A percentile compares a stretch with the other conserved stretches of the same genome.
phyloP scores from a whole-genome alignment of 2,888 invertebrate species.

The Sisyra nigra region DNA sequence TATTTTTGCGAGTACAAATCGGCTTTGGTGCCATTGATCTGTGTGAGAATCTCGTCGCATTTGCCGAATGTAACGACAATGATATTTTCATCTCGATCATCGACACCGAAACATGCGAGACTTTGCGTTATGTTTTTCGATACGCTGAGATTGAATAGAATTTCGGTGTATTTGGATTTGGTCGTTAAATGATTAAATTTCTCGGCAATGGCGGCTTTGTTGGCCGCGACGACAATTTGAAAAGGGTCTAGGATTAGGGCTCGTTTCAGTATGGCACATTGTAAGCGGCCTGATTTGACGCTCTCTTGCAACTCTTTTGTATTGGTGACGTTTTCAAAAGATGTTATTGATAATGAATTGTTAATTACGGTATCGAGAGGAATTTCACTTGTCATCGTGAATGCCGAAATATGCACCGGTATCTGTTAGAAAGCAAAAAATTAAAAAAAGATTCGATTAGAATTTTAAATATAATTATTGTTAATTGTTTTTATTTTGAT shows the following conservation, averaged over 20 bases:
- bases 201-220: conserved; percentile 40
- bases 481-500: too few species aligned
- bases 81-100: conserved; percentile 29
- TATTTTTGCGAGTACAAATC: conserved; percentile 31
- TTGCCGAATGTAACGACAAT: conserved; percentile 28
- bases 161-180: conserved; percentile 43
- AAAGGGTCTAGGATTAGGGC: conserved; percentile 40
- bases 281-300: conserved; percentile 35
- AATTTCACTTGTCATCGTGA: too few species aligned
- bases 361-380: too few species aligned
- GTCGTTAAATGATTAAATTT: conserved; percentile 36
- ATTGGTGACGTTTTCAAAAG: conserved; percentile 40
- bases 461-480: too few species aligned
- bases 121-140: conserved; percentile 55
- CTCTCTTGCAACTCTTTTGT: conserved; percentile 33
- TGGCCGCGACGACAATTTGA: conserved; percentile 47
- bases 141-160: conserved; percentile 48
- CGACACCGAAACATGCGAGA: conserved; percentile 44
- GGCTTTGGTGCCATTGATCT: conserved; percentile 36
- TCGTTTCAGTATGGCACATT: conserved; percentile 46
- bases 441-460: too few species aligned
- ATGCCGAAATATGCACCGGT: too few species aligned
- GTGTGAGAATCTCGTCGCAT: conserved; percentile 23
- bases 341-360: conserved; percentile 1
- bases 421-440: too few species aligned